Percentiles rank a stretch among this genome's conserved stretches.
Evolutionary conservation across 2,113 vertebrate genomes (phyloP).

Genomic region (Gorsachius goisagi): DNA sequence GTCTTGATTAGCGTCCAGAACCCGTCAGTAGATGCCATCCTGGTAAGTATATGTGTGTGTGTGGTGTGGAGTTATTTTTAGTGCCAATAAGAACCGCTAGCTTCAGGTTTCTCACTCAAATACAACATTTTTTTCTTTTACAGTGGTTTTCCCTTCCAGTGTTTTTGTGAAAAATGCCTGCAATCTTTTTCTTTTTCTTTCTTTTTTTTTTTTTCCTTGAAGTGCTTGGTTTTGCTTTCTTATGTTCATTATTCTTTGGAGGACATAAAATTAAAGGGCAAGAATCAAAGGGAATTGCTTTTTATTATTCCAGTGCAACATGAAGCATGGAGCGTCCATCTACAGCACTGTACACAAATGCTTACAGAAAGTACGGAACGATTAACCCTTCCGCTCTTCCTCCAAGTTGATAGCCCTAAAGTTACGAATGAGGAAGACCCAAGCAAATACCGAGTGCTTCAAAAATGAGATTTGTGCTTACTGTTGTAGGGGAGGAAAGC

Average conservation of each 20-base stretch:
- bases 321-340: background rate
- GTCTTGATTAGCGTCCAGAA: constrained; percentile 9
- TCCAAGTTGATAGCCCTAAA: background rate
- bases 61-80: background rate
- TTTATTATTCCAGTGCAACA: background rate
- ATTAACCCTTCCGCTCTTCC: background rate
- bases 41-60: background rate
- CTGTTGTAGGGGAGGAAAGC: background rate
- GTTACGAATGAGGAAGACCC: background rate
- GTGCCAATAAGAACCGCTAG: background rate
- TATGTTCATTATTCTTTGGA: background rate
- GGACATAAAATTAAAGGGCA: background rate
- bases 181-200: background rate
- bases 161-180: background rate
- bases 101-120: background rate
- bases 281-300: background rate
- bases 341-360: background rate
- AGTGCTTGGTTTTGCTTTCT: background rate
- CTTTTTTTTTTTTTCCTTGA: background rate
- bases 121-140: background rate
- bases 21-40: background rate
- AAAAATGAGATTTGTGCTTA: background rate
- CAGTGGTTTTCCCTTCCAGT: background rate
- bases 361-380: background rate
- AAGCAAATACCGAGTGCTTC: background rate